These are phyloP conservation scores for Cirrhinus mrigala DNA, from an alignment of 2,797 vertebrate genomes.

Conservation along the genomic window DNA sequence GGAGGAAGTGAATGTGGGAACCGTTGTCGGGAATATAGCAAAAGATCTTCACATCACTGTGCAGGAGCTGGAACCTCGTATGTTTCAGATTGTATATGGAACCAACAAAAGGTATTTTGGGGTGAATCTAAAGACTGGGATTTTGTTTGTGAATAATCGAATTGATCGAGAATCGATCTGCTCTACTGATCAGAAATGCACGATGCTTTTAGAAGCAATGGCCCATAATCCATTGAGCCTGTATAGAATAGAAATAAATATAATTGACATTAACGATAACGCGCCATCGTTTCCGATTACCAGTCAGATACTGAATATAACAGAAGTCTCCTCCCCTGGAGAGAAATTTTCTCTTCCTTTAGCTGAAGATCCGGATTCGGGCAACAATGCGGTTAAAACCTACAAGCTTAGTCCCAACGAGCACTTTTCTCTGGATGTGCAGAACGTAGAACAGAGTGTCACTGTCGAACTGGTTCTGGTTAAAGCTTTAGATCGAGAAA, in stretches of 20 bases:
- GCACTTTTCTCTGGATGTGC: slow-evolving; percentile 74
- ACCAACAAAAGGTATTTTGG: slow-evolving; percentile 64
- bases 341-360: slow-evolving; percentile 68
- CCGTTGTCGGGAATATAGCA: slow-evolving; percentile 65
- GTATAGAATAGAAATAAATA: slow-evolving; percentile 54
- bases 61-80: slow-evolving; percentile 57
- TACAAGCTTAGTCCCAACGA: slow-evolving; percentile 76
- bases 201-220: slow-evolving; percentile 57
- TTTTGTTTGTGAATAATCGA: slow-evolving; percentile 56
- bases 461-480: slow-evolving; percentile 75
- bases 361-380: slow-evolving; percentile 73
- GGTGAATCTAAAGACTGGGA: slow-evolving; percentile 63
- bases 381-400: slow-evolving; percentile 68
- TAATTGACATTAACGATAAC: slow-evolving; percentile 5
- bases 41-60: slow-evolving; percentile 63
- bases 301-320: slow-evolving; percentile 62
- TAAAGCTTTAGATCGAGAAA: slow-evolving; percentile 77
- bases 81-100: slow-evolving; percentile 62
- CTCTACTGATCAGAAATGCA: slow-evolving; percentile 47
- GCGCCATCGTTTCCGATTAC: slow-evolving; percentile 48
- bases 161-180: slow-evolving; percentile 67
- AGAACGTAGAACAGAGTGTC: slow-evolving; percentile 66
- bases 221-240: slow-evolving; percentile 54
- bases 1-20: slow-evolving; percentile 64
- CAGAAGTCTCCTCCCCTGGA: slow-evolving; percentile 69